Base-by-base conservation (phyloP, 2,888 invertebrate genomes). In the Thecophora atra region DNA sequence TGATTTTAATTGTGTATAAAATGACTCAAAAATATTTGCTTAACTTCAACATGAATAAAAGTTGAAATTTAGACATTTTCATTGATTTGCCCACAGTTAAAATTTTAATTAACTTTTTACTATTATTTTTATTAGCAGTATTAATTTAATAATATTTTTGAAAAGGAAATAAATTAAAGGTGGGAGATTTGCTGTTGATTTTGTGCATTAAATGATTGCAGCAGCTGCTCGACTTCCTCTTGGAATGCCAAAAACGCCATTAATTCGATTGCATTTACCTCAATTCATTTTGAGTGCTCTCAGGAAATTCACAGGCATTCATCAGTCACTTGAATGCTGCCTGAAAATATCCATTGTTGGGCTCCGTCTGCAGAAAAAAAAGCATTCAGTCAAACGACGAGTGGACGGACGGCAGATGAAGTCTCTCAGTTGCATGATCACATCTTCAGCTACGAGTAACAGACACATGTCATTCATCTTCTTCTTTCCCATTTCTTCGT, bases 401-500 rank as follows among this genome's bases (percentile, higher is more conserved):
- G n/a, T n/a, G n/a, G 64, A 42, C 44, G 44, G n/a, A 64, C 44
- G 19, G 44, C 42, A 15, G 17, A 51, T 5, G 13, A 5, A 51
- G 51, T 2, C 15, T 51, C 15, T n/a, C 51, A 3, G n/a, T 21
- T 24, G 62, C 21, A 62, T 42, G 62, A 6, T 11, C 11, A 62
- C 8, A 56, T 56, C 21, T n/a, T n/a, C 5, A n/a, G 13, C 60
- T 60, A 26, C 30, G 30, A 30, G 3, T 60, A 4, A 66, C 66
- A 54, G 66, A 66, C 66, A 26, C 64, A 44, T 64, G 64, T 42
- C 64, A 64, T 64, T 64, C 42, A 64, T 64, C 64, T 64, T 64
- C 21, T 64, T n/a, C 24, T 24, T 24, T 26, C 26, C 15, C 15
- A 13, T 28, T 5, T 51, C 19, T 51, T 51, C 51, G 51, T n/a